Conservation (phyloP, 2,888 invertebrate species). For the Caenorhabditis uteleia region DNA sequence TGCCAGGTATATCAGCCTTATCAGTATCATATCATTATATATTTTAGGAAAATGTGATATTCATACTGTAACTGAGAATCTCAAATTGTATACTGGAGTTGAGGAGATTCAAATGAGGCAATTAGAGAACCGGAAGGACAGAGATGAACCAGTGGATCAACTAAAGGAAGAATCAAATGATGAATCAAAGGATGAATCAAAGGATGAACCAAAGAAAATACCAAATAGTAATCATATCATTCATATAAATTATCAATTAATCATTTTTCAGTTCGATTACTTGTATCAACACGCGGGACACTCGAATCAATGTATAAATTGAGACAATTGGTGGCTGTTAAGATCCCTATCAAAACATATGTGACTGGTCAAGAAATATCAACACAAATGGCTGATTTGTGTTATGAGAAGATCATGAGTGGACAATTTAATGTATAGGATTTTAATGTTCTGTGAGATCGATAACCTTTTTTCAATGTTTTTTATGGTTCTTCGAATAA, state of each 20-base stretch:
- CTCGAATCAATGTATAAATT: slow-evolving; percentile 41
- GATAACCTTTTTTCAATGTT: no score
- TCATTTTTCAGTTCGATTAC: slow-evolving; percentile 23
- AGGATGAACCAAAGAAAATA: no score
- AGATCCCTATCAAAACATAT: slow-evolving; percentile 35
- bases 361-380: slow-evolving; percentile 38
- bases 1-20: slow-evolving; percentile 23
- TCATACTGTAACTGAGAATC: slow-evolving; percentile 10
- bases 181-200: no score
- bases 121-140: slow-evolving; percentile 24
- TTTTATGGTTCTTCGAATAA: no score
- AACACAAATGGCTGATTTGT: slow-evolving; percentile 31
- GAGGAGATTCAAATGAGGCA: slow-evolving; percentile 25
- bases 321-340: slow-evolving; percentile 38
- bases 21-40: neutral
- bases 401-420: slow-evolving; percentile 34
- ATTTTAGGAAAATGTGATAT: slow-evolving; percentile 17
- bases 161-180: no score
- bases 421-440: slow-evolving; percentile 2
- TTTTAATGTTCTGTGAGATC: no score
- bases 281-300: slow-evolving; percentile 43
- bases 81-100: slow-evolving; percentile 32
- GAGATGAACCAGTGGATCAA: slow-evolving; percentile 10
- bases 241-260: no score
- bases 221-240: slow-evolving; percentile 1